Evolutionary conservation across 2,113 vertebrate genomes (phyloP), one percentile per base, ranked within the genome.

Genomic region (Burhinus bistriatus): DNA sequence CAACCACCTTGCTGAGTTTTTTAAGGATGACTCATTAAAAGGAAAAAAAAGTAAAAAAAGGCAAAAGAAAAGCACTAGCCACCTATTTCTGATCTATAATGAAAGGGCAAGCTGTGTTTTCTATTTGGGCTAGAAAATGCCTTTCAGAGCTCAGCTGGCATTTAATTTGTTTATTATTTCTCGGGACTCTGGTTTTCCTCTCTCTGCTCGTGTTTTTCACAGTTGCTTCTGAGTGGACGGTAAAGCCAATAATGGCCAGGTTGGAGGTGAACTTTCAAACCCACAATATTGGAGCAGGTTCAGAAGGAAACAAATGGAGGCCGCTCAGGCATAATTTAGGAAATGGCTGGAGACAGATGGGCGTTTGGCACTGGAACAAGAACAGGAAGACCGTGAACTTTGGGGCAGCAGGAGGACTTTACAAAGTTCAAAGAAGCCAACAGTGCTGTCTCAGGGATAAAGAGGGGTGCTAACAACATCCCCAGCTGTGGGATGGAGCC

Each of bases 101-200:
- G 82, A 91, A 93, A 79, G 40, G 16, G 29, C 58, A 93, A 83
- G 45, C 69, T 83, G 54, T 80, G 21, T 25, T 82, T 95, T 91
- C 80, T 87, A 2, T 87, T 62, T 40, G 73, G 62, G 70, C 40
- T 93, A 85, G 78, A 80, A 95, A 91, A 80, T 25, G 42, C 62
- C 26, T 93, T 87, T 58, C 83, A 70, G 75, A 87, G 26, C 70
- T 96, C 89, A 88, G 58, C 62, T 93, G 84, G 84, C 55, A 87
- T 94, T 95, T 94, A 77, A 95, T 91, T 94, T 95, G 89, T 95
- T 94, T 90, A 51, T 62, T 94, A 70, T 68, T 87, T 85, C 70
- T 85, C 45, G 64, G 55, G 91, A 55, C 62, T 90, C 45, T 77
- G 3, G 1, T 58, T 83, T 58, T 12, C 55, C 65, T 78, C 66